These are phyloP conservation scores for Nicator chloris DNA, from an alignment of 2,113 vertebrate genomes.

Conservation along the genomic window DNA sequence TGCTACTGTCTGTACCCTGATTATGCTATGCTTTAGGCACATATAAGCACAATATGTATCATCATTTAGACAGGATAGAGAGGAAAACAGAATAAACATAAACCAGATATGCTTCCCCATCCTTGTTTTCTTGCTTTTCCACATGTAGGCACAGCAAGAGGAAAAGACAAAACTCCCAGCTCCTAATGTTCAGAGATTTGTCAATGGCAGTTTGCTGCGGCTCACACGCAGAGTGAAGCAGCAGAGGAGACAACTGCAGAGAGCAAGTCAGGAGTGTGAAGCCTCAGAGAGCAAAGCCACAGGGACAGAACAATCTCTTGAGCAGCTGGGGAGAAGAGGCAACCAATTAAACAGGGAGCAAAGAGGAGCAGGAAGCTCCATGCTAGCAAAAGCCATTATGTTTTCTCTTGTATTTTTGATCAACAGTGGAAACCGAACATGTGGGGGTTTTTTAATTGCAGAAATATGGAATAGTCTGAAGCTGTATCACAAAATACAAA, in stretches of 20 bases:
- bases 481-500: neutral
- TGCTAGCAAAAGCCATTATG: neutral
- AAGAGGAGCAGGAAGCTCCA: neutral
- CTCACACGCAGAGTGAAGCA: neutral
- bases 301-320: neutral
- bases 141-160: neutral
- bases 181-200: neutral
- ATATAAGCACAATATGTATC: neutral
- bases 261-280: neutral
- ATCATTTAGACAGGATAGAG: neutral
- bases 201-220: neutral
- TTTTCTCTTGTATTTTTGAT: neutral
- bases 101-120: neutral
- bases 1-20: neutral
- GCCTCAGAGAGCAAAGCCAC: neutral
- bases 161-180: neutral
- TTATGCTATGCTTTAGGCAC: neutral
- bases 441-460: fast-evolving
- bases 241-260: slow-evolving; percentile 7
- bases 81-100: neutral
- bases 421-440: neutral
- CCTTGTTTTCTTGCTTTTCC: slow-evolving; percentile 10
- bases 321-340: neutral
- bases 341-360: neutral
- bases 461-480: neutral